phyloP scores from a whole-genome alignment of 2,888 invertebrate species.

The Magallana nippona region DNA sequence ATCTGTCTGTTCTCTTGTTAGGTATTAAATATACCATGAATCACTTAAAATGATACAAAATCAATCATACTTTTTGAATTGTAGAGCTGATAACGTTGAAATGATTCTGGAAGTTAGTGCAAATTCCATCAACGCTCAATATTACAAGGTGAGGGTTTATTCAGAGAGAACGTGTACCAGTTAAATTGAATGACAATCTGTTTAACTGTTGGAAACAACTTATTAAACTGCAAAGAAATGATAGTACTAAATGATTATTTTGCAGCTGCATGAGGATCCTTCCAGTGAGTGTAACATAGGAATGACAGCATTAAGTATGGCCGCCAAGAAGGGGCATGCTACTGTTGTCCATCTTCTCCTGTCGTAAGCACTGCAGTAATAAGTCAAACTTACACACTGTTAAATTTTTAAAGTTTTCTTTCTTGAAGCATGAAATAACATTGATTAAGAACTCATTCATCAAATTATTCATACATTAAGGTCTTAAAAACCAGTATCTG shows the following conservation, averaged over 20 bases:
- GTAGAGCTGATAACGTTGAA: conserved; percentile 60
- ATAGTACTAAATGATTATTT: neutral
- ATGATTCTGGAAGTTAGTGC: conserved; percentile 57
- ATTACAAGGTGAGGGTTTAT: conserved; percentile 60
- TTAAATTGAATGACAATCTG: no score
- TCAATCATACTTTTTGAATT: conserved; percentile 20
- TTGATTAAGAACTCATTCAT: no score
- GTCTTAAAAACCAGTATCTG: no score
- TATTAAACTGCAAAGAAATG: no score
- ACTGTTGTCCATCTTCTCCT: conserved; percentile 66
- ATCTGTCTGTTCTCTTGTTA: no score
- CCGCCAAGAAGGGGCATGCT: conserved; percentile 67
- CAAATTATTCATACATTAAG: no score
- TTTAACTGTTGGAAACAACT: no score
- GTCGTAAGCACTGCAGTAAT: conserved; percentile 58
- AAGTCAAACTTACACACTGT: neutral
- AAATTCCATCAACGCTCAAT: conserved; percentile 70
- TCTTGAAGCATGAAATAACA: no score
- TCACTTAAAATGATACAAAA: neutral
- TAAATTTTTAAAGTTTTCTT: no score
- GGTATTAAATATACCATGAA: no score
- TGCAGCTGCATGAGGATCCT: neutral
- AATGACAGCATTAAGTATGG: conserved; percentile 72
- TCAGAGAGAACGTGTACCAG: no score
- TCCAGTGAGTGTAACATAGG: conserved; percentile 56